These are phyloP conservation scores for Cotesia congregata DNA, from an alignment of 2,888 invertebrate species.

Conservation along the genomic window DNA sequence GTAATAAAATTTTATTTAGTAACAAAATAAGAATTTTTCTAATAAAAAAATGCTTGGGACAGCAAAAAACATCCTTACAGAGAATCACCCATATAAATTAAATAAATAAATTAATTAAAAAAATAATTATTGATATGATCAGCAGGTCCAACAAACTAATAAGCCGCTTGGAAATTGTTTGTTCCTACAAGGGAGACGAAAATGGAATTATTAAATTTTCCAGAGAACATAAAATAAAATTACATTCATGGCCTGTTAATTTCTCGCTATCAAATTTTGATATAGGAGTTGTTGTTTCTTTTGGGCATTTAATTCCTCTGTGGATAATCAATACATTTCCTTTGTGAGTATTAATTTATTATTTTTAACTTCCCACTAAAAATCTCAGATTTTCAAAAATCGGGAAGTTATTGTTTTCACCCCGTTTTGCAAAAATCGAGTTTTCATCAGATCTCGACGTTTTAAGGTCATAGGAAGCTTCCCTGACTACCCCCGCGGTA, in stretches of 20 bases:
- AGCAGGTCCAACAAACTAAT: slow-evolving; percentile 74
- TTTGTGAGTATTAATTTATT: slow-evolving; percentile 75
- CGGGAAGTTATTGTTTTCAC: too few species aligned
- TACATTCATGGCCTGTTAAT: slow-evolving; percentile 78
- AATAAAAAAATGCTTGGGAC: too few species aligned
- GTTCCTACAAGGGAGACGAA: slow-evolving; percentile 75
- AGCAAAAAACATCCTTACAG: too few species aligned
- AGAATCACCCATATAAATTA: not conserved
- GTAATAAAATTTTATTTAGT: too few species aligned
- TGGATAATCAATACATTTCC: slow-evolving; percentile 83
- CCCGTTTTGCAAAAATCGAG: too few species aligned
- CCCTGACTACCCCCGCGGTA: too few species aligned
- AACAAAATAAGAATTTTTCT: too few species aligned
- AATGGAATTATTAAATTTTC: slow-evolving; percentile 82
- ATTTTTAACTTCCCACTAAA: too few species aligned
- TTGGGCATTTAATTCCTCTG: slow-evolving; percentile 90
- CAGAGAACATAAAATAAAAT: slow-evolving; percentile 72
- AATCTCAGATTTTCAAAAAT: too few species aligned
- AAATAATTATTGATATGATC: slow-evolving; percentile 37
- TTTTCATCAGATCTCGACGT: too few species aligned
- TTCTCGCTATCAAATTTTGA: slow-evolving; percentile 76
- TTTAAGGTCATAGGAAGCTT: too few species aligned
- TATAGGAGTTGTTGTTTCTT: slow-evolving; percentile 92
- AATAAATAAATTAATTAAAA: not conserved
- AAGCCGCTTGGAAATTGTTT: slow-evolving; percentile 78